Evolutionary conservation across 2,113 vertebrate species (phyloP).

Genomic region (Pandion haliaetus): DNA sequence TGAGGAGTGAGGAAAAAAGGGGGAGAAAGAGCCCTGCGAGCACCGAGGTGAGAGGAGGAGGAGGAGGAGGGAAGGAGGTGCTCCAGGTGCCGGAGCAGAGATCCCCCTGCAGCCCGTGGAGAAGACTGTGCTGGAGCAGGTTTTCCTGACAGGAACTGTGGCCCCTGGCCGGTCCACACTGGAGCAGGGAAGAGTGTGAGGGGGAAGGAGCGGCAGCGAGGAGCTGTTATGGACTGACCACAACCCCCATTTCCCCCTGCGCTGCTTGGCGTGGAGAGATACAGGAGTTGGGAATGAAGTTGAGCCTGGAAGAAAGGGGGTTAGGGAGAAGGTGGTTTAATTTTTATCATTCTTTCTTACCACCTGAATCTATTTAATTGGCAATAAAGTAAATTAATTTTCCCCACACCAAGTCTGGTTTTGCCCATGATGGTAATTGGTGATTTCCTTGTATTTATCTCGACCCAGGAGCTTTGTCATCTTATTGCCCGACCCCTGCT

Average conservation of each 20-base stretch:
- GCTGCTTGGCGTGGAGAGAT: neutral
- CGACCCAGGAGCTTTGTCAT: neutral
- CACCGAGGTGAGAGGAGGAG: too few species aligned
- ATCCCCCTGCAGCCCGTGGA: too few species aligned
- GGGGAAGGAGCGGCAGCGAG: neutral
- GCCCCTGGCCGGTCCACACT: too few species aligned
- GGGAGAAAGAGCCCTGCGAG: too few species aligned
- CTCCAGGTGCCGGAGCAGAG: too few species aligned
- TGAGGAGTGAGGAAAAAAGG: too few species aligned
- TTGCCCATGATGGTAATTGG: neutral
- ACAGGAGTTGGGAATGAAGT: neutral
- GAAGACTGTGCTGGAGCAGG: too few species aligned
- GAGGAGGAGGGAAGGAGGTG: too few species aligned
- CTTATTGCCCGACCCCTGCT: rapidly evolving
- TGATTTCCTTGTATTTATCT: neutral
- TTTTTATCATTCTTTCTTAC: neutral
- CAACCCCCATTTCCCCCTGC: rapidly evolving
- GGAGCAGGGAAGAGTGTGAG: neutral
- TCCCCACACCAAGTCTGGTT: neutral
- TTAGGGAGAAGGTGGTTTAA: neutral
- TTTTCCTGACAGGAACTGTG: too few species aligned
- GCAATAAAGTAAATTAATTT: neutral
- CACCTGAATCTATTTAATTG: neutral
- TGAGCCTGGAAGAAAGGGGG: neutral
- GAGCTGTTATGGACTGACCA: rapidly evolving